A percentile compares a stretch with the other conserved stretches of the same genome.
Conservation (phyloP, 2,113 vertebrate species). For the Ramphastos sulfuratus region DNA sequence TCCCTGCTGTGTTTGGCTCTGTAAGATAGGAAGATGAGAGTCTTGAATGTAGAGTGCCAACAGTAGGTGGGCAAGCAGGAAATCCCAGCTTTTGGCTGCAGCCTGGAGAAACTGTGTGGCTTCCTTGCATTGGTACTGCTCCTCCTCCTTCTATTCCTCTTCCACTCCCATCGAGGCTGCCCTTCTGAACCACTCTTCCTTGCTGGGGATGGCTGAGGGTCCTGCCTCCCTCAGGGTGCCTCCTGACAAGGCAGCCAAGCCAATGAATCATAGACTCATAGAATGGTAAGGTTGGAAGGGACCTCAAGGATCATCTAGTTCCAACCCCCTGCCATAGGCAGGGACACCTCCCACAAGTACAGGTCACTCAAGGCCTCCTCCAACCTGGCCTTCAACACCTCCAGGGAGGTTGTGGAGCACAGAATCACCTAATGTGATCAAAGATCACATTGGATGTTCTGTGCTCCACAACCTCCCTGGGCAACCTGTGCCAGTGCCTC, state of each 20-base stretch:
- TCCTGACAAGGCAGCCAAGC: neutral
- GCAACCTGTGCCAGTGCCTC: too few relatives aligned
- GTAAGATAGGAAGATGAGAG: neutral
- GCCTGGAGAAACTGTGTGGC: neutral
- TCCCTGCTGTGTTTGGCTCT: neutral
- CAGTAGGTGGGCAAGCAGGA: neutral
- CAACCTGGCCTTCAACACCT: too few relatives aligned
- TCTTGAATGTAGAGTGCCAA: neutral
- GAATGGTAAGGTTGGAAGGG: too few relatives aligned
- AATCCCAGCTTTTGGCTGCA: neutral
- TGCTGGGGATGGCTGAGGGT: accelerated
- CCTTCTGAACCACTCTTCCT: neutral
- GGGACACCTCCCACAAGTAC: too few relatives aligned
- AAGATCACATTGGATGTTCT: too few relatives aligned
- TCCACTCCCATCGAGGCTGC: neutral
- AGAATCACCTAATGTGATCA: too few relatives aligned
- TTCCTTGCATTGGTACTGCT: neutral
- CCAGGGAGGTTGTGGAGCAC: too few relatives aligned
- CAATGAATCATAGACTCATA: too few relatives aligned
- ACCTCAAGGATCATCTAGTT: too few relatives aligned
- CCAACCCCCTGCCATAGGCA: too few relatives aligned
- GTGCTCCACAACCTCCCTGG: too few relatives aligned
- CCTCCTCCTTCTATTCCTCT: neutral
- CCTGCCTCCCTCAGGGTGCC: accelerated
- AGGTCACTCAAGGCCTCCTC: too few relatives aligned